phyloP scores from a whole-genome alignment of 2,113 vertebrate genomes.

The Aphyosemion australe region DNA sequence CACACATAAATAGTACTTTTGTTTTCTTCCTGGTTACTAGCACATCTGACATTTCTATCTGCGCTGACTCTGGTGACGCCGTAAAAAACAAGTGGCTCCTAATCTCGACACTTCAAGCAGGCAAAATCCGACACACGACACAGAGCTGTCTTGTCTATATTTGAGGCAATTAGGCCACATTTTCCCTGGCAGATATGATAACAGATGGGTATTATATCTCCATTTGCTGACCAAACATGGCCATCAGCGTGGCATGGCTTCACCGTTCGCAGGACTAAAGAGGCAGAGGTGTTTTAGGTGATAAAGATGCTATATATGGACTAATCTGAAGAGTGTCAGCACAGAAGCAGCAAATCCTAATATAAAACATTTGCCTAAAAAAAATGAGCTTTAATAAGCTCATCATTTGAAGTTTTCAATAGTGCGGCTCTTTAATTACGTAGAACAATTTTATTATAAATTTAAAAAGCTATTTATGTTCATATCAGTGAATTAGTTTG shows the following conservation, averaged over 20 bases:
- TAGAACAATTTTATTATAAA: constrained; percentile 38
- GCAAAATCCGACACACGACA: constrained; percentile 67
- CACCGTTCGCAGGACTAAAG: constrained; percentile 68
- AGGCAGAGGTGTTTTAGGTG: constrained; percentile 83
- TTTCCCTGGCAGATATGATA: constrained; percentile 71
- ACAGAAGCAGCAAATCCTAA: constrained; percentile 27
- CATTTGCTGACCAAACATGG: constrained; percentile 85
- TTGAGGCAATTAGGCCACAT: constrained; percentile 76
- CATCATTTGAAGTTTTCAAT: constrained; percentile 9
- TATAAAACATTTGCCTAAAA: constrained; percentile 22
- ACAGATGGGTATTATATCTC: constrained; percentile 79
- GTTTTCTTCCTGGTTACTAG: not conserved
- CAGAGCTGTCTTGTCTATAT: constrained; percentile 71
- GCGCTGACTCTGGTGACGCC: constrained; percentile 49
- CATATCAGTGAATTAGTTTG: constrained; percentile 49
- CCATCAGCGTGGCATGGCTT: constrained; percentile 79
- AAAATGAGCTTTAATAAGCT: not conserved
- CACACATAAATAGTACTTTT: not conserved
- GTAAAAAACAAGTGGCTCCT: constrained; percentile 71
- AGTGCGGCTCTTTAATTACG: constrained; percentile 6
- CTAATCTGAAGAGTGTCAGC: constrained; percentile 45
- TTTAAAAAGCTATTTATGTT: constrained; percentile 49
- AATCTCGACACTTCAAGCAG: constrained; percentile 78
- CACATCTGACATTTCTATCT: constrained; percentile 34
- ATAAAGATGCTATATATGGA: constrained; percentile 80